These are phyloP conservation scores for Drosophila neutralis DNA, from an alignment of 2,888 invertebrate species.

Conservation along the genomic window DNA sequence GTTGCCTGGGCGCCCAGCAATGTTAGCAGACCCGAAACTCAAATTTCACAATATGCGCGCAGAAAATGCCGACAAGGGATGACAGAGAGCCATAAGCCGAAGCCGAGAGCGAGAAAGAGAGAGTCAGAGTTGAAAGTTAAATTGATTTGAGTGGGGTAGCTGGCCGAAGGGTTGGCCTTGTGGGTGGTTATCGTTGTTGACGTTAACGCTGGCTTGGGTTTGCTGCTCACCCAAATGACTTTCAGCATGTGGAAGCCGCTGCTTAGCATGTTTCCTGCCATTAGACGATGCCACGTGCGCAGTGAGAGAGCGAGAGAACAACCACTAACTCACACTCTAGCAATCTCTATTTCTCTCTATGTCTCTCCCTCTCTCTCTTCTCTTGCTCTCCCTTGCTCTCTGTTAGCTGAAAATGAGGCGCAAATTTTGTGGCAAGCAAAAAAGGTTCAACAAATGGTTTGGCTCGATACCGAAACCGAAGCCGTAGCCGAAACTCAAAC, in stretches of 20 bases:
- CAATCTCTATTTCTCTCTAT: slow-evolving; percentile 6
- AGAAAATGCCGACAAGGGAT: slow-evolving; percentile 40
- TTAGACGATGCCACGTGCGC: slow-evolving; percentile 73
- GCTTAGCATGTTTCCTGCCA: slow-evolving; percentile 80
- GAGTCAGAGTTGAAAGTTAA: slow-evolving; percentile 74
- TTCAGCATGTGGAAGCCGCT: slow-evolving; percentile 79
- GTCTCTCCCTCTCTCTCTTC: neutral
- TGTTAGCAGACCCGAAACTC: slow-evolving; percentile 24
- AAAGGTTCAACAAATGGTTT: slow-evolving; percentile 82
- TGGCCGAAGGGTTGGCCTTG: slow-evolving; percentile 52
- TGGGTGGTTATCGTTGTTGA: slow-evolving; percentile 37
- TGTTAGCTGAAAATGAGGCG: slow-evolving; percentile 74
- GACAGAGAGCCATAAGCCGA: slow-evolving; percentile 20
- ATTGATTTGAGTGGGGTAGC: slow-evolving; percentile 74
- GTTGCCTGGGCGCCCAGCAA: slow-evolving; percentile 79
- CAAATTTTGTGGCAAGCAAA: slow-evolving; percentile 78
- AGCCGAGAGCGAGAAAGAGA: slow-evolving; percentile 21
- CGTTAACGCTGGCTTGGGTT: slow-evolving; percentile 32
- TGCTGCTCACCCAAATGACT: slow-evolving; percentile 68
- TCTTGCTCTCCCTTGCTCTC: slow-evolving; percentile 8
- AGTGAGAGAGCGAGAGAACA: slow-evolving; percentile 35
- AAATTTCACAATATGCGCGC: slow-evolving; percentile 48
- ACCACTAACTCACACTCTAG: slow-evolving; percentile 6
- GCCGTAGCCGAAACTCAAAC: slow-evolving; percentile 45
- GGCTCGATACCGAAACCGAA: slow-evolving; percentile 59